Evolutionary conservation across 2,113 vertebrate genomes (phyloP).

Genomic region (Rhynchomys soricoides): DNA sequence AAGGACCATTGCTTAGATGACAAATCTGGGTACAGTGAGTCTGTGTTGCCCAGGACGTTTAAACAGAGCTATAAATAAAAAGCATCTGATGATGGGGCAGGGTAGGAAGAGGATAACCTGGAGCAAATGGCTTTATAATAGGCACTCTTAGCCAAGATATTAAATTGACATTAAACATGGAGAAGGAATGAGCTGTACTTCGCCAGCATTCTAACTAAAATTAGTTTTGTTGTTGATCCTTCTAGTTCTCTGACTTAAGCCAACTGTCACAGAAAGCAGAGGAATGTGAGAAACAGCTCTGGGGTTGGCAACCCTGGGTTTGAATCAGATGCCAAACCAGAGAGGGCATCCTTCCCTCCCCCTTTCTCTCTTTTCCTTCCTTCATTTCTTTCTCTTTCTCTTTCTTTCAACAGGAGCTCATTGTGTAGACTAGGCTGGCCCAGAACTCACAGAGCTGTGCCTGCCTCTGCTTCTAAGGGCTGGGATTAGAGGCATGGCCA

Average conservation of each 20-base stretch:
- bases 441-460: background rate
- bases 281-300: background rate
- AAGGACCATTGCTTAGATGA: constrained; percentile 62
- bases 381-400: background rate
- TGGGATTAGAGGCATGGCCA: background rate
- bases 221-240: constrained; percentile 48
- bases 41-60: constrained; percentile 56
- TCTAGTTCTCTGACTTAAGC: constrained; percentile 16
- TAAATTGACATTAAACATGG: constrained; percentile 60
- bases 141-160: constrained; percentile 37
- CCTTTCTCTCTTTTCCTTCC: background rate
- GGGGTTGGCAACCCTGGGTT: background rate
- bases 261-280: constrained; percentile 11
- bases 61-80: constrained; percentile 75
- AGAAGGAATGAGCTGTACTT: constrained; percentile 50
- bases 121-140: constrained; percentile 65
- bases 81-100: constrained; percentile 56
- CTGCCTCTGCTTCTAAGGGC: background rate
- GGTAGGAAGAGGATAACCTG: constrained; percentile 57
- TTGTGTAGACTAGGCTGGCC: background rate
- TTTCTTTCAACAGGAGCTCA: background rate
- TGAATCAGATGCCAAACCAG: constrained; percentile 3
- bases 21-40: constrained; percentile 7
- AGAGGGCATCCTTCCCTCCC: background rate
- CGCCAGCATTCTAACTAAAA: constrained; percentile 3